These are phyloP conservation scores for Lerema accius DNA, from an alignment of 1,140 invertebrate species.

Conservation along the genomic window DNA sequence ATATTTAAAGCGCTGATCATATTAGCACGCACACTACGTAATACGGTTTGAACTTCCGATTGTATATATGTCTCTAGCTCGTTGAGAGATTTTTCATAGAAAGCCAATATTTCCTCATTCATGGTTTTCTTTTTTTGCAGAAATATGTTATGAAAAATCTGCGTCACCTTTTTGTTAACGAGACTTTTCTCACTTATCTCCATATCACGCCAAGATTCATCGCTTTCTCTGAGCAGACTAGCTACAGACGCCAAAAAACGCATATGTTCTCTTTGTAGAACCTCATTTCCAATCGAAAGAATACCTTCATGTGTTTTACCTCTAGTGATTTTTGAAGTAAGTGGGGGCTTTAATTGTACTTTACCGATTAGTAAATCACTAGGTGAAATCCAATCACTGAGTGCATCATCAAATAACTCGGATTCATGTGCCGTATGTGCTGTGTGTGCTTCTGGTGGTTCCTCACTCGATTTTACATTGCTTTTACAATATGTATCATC, in stretches of 20 bases:
- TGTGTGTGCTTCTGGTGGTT: too few species aligned
- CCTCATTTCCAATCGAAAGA: constrained; percentile 58
- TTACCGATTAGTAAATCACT: constrained; percentile 68
- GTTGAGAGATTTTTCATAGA: constrained; percentile 61
- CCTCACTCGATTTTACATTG: background rate
- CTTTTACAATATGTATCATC: constrained; percentile 47
- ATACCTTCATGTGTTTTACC: constrained; percentile 72
- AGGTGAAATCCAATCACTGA: constrained; percentile 62
- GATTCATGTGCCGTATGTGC: constrained; percentile 21
- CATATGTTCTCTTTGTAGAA: constrained; percentile 51
- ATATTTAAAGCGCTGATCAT: constrained; percentile 58
- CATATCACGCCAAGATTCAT: constrained; percentile 64
- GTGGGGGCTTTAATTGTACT: constrained; percentile 64
- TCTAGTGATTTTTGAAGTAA: constrained; percentile 75
- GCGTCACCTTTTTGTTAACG: constrained; percentile 51
- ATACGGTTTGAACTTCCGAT: constrained; percentile 51
- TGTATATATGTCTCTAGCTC: constrained; percentile 65
- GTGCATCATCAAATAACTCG: constrained; percentile 14
- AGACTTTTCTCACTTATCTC: constrained; percentile 54
- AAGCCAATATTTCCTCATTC: constrained; percentile 55
- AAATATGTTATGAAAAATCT: constrained; percentile 58
- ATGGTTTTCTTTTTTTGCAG: constrained; percentile 61
- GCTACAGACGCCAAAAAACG: constrained; percentile 50
- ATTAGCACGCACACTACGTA: constrained; percentile 51
- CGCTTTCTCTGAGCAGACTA: constrained; percentile 56